These are phyloP conservation scores for Leucosticte australis DNA, from an alignment of 2,113 vertebrate species.

Conservation along the genomic window DNA sequence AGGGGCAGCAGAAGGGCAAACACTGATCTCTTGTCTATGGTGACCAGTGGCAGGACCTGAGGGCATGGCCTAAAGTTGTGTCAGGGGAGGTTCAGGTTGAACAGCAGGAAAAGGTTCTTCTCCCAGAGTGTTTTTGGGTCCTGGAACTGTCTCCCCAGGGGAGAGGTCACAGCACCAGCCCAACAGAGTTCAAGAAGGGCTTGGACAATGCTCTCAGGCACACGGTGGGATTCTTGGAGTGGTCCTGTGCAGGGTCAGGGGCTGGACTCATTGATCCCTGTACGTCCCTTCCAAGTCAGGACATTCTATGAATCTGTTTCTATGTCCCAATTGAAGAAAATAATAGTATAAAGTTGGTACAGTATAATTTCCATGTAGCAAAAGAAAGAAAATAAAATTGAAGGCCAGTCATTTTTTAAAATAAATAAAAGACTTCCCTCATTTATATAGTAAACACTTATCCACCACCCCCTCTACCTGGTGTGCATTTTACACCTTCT, in stretches of 20 bases:
- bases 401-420: neutral
- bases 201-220: neutral
- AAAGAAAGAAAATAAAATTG: neutral
- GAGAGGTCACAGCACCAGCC: neutral
- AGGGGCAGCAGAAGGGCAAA: neutral
- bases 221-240: too few species aligned
- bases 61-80: neutral
- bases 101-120: neutral
- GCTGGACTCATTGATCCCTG: neutral
- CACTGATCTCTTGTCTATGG: neutral
- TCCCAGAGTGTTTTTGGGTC: neutral
- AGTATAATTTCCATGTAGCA: neutral
- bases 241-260: neutral
- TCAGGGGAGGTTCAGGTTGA: neutral
- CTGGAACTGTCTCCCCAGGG: neutral
- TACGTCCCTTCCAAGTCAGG: neutral
- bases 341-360: neutral
- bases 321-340: neutral
- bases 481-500: neutral
- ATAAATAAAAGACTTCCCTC: neutral
- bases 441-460: neutral
- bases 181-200: rapidly evolving
- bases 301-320: neutral
- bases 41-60: neutral
- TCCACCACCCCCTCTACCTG: neutral